Base-by-base conservation (phyloP, 2,797 vertebrate species). In the Pipistrellus pipistrellus region DNA sequence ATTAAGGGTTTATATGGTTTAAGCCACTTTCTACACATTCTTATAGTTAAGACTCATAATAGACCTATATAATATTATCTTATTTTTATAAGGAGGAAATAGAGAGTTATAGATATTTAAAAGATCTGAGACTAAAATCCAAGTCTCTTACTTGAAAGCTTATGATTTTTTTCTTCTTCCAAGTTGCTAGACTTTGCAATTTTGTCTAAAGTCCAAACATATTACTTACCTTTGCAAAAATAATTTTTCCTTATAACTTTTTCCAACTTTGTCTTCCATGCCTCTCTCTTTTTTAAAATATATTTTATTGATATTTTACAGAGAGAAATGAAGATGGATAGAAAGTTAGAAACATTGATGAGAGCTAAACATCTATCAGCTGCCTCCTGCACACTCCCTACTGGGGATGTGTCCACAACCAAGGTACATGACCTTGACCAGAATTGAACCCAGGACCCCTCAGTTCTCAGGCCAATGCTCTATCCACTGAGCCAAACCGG, bases 21-120 rank as follows among this genome's bases (percentile, higher is more conserved):
- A 75, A 75, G 27, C 11, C 20, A 53, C 41, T 77, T 76, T 38
- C 81, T 76, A 12, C 10, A 75, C 64, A 38, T 88, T 75, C n/a
- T 66, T 62, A 57, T 72, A 55, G 80, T 73, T 73, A 94, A 64
- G 12, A 46, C 12, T 85, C 30, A 62, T 44, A 86, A 91, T 64
- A 94, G 92, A 76, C 0, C 3, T 76, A 80, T 13, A 17, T 91
- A 80, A 48, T 88, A 84, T 66, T 89, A 86, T 66, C 46, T 76
- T 76, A 69, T 84, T 76, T 71, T 69, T 73, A 66, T 84, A 82
- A 75, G 17, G 20, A 92, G 35, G 2, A 91, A 94, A 64, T 53
- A 71, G 30, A 62, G 53, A 57, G 9, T 80, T 46, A 46, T 59
- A 35, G 11, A 48, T 90, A 85, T n/a, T 75, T 82, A 82, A 13